Evolutionary conservation across 2,113 vertebrate species (phyloP), one percentile per base, ranked within the genome.

Genomic region (Colinus virginianus): DNA sequence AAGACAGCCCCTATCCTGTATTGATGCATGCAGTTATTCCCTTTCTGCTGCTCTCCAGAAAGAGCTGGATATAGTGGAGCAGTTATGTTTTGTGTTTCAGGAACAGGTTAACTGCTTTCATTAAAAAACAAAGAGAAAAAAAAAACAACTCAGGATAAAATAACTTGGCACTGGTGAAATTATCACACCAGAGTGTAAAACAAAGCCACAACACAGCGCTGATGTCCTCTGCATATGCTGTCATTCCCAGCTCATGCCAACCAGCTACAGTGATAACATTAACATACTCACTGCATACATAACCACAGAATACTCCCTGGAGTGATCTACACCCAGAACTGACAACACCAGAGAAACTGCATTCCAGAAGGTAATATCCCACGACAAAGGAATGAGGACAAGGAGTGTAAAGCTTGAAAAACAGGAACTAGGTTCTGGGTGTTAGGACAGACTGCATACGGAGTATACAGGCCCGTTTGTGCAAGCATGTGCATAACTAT

Each of bases 291-390:
- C 87, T 81, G 93, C 56, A 45, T 79, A 89, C 71, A 86, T 56
- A 95, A 88, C 95, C 94, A 93, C 94, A 95, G 87, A 96, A 94
- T 94, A 78, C 90, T 95, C 95, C 95, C 94, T 78, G 94, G 68
- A 96, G 96, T 92, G 93, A 96, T 95, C 95, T 96, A 95, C 92
- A 94, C 91, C 92, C 93, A 94, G 94, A 82, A 84, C 71, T 94
- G 86, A 97, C 95, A 95, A 97, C 93, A 98, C 96, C 89, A 95
- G 97, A 97, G 97, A 96, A 96, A 97, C 95, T 59, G 79, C 96
- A 98, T 97, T 98, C 97, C 93, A 97, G 85, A 84, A 90, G 91
- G 84, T 87, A 95, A 96, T 79, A 95, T 93, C 95, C 94, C 94
- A 92, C 28, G 90, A 97, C 94, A 96, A 97, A 96, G 93, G 91